Percentiles rank a stretch among this genome's conserved stretches.
Conservation (phyloP, 2,113 vertebrate species). For the Microcebus griseorufus region DNA sequence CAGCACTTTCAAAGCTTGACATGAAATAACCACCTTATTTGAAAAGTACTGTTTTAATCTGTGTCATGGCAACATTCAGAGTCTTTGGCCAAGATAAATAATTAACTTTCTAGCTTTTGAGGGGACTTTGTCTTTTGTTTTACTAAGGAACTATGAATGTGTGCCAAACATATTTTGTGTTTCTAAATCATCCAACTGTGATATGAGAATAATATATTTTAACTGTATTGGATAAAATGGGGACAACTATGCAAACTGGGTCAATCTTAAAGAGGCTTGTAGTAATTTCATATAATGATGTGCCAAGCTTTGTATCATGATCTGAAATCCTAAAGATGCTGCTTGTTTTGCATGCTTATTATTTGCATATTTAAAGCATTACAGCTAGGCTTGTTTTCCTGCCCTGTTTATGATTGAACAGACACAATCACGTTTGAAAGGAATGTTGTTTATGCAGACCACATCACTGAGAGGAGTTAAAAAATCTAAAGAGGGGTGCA, state of each 20-base stretch:
- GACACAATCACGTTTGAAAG: too few species aligned
- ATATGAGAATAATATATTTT: conserved; percentile 42
- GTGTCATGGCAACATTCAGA: not conserved
- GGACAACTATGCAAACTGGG: conserved; percentile 15
- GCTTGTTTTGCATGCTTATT: too few species aligned
- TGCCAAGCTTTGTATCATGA: not conserved
- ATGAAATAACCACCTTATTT: conserved; percentile 38
- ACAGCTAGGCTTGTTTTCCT: too few species aligned
- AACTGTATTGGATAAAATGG: conserved; percentile 35
- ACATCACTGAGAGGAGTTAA: not conserved
- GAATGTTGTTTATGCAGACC: too few species aligned
- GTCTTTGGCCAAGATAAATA: conserved; percentile 63
- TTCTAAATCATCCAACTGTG: conserved; percentile 43
- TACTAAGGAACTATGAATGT: not conserved
- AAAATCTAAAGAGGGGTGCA: not conserved
- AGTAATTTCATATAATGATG: not conserved
- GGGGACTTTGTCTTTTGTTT: conserved; percentile 43
- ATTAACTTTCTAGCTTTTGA: conserved; percentile 47
- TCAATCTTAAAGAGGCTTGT: not conserved
- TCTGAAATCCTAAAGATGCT: too few species aligned
- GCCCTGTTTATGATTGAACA: too few species aligned
- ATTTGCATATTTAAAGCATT: too few species aligned
- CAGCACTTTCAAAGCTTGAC: not conserved
- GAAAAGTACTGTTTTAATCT: conserved; percentile 63
- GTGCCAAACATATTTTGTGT: conserved; percentile 17